A percentile compares a stretch with the other conserved stretches of the same genome.
phyloP scores from a whole-genome alignment of 2,113 vertebrate species.

The Podocnemis expansa region DNA sequence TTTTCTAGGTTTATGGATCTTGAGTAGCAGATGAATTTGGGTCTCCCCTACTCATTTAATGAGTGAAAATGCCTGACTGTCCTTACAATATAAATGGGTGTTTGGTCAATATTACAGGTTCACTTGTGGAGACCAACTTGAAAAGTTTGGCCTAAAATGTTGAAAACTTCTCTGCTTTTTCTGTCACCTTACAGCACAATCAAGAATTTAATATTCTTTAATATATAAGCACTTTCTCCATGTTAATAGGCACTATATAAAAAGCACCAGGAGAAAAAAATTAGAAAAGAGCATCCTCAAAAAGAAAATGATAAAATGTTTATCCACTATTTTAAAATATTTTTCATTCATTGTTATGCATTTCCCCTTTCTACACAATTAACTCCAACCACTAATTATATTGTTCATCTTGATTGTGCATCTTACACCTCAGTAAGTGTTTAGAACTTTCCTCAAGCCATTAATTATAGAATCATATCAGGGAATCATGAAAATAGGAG shows the following conservation, averaged over 20 bases:
- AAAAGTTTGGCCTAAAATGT: constrained; percentile 19
- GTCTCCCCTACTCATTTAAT: not conserved
- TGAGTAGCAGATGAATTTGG: not conserved
- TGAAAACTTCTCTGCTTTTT: not conserved
- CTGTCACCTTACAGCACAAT: not conserved
- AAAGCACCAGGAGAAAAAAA: not conserved
- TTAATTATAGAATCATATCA: constrained; percentile 1
- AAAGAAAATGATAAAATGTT: not conserved
- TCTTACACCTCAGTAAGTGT: not conserved
- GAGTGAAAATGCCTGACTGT: not conserved
- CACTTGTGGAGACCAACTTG: not conserved
- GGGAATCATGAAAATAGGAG: constrained; percentile 21
- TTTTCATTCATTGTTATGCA: not conserved
- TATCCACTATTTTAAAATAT: not conserved
- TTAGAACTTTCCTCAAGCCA: not conserved
- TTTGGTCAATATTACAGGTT: not conserved
- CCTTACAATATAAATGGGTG: not conserved
- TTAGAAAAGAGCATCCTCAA: not conserved
- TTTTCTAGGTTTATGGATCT: too few species aligned
- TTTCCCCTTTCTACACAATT: not conserved
- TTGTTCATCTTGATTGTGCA: not conserved
- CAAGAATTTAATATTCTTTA: not conserved
- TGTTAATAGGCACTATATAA: not conserved
- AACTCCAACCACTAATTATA: not conserved
- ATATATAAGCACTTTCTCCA: not conserved